These are phyloP conservation scores for Trichogramma pretiosum DNA, from an alignment of 1,140 invertebrate genomes.

Conservation along the genomic window DNA sequence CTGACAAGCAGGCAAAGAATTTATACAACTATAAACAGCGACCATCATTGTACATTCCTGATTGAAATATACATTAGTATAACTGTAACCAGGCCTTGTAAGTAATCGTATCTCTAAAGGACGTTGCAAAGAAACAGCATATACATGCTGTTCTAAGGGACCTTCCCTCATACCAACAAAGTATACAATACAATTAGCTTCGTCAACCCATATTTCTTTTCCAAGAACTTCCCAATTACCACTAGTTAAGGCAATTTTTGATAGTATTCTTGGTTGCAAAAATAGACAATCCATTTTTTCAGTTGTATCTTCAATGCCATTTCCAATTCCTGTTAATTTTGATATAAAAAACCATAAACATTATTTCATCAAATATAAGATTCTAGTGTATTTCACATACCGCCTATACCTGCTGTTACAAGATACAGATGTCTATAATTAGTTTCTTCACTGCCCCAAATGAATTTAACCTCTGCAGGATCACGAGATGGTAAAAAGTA, in stretches of 20 bases:
- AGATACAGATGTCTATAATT: constrained; percentile 88
- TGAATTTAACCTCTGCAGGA: constrained; percentile 56
- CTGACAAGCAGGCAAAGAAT: constrained; percentile 69
- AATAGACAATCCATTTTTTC: constrained; percentile 47
- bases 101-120: constrained; percentile 61
- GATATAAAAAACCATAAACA: constrained; percentile 8
- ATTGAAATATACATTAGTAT: constrained; percentile 68
- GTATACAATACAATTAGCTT: constrained; percentile 62
- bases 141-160: constrained; percentile 74
- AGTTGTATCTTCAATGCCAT: constrained; percentile 43
- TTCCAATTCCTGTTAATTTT: constrained; percentile 40
- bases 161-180: constrained; percentile 73
- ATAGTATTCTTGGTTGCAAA: constrained; percentile 51
- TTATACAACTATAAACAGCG: constrained; percentile 81
- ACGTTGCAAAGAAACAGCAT: constrained; percentile 62
- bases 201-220: constrained; percentile 70
- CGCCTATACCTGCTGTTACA: constrained; percentile 51
- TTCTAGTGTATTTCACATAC: constrained; percentile 17
- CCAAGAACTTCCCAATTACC: constrained; percentile 79
- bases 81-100: constrained; percentile 67
- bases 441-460: constrained; percentile 88
- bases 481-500: constrained; percentile 66
- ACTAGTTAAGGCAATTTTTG: constrained; percentile 63
- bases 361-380: neutral
- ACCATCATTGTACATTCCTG: constrained; percentile 79